These are phyloP conservation scores for Allacma fusca DNA, from an alignment of 2,888 invertebrate genomes.

Conservation along the genomic window DNA sequence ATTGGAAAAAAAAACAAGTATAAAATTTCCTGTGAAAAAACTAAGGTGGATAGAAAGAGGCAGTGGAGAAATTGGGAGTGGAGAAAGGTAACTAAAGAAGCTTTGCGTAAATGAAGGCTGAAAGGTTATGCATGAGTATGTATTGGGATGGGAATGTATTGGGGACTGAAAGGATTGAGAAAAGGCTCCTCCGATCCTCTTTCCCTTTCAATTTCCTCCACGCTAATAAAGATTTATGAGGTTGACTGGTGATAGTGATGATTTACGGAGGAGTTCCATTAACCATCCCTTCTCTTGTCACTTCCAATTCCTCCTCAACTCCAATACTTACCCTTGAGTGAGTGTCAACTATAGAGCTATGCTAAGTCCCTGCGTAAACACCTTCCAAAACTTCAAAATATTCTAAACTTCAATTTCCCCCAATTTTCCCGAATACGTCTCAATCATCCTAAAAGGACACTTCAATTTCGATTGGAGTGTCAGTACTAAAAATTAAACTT, in stretches of 20 bases:
- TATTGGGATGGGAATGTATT: neutral
- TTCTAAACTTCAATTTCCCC: no score
- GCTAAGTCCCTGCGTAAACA: no score
- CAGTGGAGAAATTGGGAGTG: neutral
- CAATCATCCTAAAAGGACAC: no score
- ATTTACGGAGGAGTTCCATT: conserved; percentile 33
- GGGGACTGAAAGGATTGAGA: no score
- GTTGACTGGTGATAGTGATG: conserved; percentile 30
- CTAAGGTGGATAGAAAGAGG: neutral
- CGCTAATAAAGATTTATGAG: conserved; percentile 38
- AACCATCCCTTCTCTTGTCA: conserved; percentile 31
- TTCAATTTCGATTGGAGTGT: no score
- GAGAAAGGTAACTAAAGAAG: neutral
- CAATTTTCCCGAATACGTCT: no score
- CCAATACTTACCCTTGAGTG: neutral
- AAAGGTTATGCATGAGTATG: neutral
- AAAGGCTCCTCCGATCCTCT: neutral
- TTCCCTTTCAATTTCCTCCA: conserved; percentile 32
- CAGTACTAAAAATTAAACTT: no score
- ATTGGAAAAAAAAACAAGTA: no score
- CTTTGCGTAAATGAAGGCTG: neutral
- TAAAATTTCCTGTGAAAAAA: no score
- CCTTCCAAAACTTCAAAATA: no score
- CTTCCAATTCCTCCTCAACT: conserved; percentile 1
- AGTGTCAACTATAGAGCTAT: no score